A percentile compares a stretch with the other conserved stretches of the same genome.
These are phyloP conservation scores for Dendroctonus valens DNA, from an alignment of 1,140 invertebrate species.

Conservation along the genomic window DNA sequence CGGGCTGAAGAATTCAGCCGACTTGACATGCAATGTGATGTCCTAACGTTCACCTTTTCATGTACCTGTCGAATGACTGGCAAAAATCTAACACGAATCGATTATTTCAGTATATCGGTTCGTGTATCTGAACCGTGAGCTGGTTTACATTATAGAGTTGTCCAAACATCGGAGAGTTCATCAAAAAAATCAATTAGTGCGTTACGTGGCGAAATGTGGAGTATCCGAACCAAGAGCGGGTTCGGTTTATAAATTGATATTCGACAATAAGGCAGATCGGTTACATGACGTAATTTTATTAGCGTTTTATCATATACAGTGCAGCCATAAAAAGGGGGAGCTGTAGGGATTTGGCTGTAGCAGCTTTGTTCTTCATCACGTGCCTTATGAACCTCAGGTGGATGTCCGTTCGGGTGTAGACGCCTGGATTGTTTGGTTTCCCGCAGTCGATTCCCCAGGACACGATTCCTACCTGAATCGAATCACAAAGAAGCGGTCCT, in stretches of 20 bases:
- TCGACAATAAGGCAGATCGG: no score
- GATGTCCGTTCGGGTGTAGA: slow-evolving; percentile 48
- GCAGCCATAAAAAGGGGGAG: no score
- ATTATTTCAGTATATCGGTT: slow-evolving; percentile 44
- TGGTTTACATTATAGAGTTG: slow-evolving; percentile 40
- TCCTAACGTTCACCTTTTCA: slow-evolving; percentile 40
- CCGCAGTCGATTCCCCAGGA: slow-evolving; percentile 54
- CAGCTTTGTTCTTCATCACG: not conserved
- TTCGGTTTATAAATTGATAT: no score
- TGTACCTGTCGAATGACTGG: slow-evolving; percentile 43
- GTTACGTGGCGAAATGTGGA: slow-evolving; percentile 19
- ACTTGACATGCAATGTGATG: slow-evolving; percentile 37
- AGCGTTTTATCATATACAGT: not conserved
- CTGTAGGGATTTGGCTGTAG: no score
- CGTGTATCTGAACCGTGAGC: slow-evolving; percentile 43
- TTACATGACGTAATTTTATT: not conserved
- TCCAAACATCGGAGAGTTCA: slow-evolving; percentile 36
- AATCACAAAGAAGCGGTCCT: slow-evolving; percentile 55
- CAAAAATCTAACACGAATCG: slow-evolving; percentile 43
- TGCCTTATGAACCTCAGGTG: slow-evolving; percentile 45
- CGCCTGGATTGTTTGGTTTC: slow-evolving; percentile 42
- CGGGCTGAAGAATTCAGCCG: no score
- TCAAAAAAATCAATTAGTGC: slow-evolving; percentile 41
- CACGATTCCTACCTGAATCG: slow-evolving; percentile 50
- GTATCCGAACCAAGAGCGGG: no score